These are phyloP conservation scores for Eucriotettix oculatus DNA, from an alignment of 2,888 invertebrate species.

Conservation along the genomic window DNA sequence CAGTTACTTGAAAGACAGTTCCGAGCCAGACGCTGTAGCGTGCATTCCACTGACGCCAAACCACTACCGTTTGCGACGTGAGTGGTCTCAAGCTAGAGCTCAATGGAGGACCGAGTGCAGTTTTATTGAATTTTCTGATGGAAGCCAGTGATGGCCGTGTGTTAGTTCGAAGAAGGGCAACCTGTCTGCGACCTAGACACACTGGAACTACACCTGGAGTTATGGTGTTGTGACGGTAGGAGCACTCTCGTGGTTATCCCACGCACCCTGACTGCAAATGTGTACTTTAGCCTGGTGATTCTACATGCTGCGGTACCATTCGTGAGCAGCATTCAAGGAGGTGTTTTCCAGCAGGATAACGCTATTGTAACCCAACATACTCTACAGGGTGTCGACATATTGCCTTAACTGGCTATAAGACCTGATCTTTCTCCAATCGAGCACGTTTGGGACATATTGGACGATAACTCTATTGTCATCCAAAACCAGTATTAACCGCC, in stretches of 20 bases:
- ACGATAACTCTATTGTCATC: neutral
- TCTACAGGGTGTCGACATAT: neutral
- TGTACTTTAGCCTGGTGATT: neutral
- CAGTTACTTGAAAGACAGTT: neutral
- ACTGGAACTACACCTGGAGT: too few relatives aligned
- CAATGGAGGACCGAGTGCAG: neutral
- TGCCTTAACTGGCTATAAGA: neutral
- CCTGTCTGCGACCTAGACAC: neutral
- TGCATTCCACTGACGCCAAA: neutral
- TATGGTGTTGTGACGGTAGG: neutral
- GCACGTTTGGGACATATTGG: neutral
- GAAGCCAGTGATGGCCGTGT: neutral
- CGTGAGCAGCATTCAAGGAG: neutral
- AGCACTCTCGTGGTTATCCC: neutral
- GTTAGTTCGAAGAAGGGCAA: too few relatives aligned
- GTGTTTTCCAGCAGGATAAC: neutral
- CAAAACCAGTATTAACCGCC: neutral
- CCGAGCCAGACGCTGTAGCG: neutral
- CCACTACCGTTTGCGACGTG: neutral
- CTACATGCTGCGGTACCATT: neutral
- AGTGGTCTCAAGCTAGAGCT: too few relatives aligned
- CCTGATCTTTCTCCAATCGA: neutral
- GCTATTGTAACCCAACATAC: neutral
- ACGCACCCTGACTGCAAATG: neutral
- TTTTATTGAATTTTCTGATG: neutral